phyloP scores from a whole-genome alignment of 1,140 invertebrate species.

The Agraylea sexmaculata region DNA sequence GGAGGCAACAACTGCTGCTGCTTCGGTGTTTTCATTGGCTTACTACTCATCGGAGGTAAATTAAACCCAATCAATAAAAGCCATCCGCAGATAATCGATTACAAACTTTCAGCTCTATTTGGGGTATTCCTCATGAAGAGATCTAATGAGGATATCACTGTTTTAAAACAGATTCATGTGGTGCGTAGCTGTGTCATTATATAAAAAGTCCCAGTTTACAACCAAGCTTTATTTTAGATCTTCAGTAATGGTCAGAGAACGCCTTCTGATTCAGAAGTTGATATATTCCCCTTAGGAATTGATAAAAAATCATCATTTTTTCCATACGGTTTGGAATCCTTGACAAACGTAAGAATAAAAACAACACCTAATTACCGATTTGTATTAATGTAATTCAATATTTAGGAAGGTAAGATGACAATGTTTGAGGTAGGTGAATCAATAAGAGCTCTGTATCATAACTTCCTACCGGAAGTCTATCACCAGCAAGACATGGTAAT shows the following conservation, averaged over 20 bases:
- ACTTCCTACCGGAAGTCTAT: conserved; percentile 15
- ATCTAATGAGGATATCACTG: conserved; percentile 31
- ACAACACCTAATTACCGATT: neutral
- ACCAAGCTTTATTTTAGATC: too few species aligned
- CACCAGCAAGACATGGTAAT: conserved; percentile 29
- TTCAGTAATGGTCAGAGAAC: conserved; percentile 45
- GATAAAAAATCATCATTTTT: conserved; percentile 33
- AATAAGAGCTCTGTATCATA: conserved; percentile 15
- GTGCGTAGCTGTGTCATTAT: too few species aligned
- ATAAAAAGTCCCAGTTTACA: too few species aligned
- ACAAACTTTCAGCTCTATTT: conserved; percentile 29
- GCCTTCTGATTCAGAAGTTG: conserved; percentile 33
- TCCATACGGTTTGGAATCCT: conserved; percentile 37
- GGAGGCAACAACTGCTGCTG: conserved; percentile 37
- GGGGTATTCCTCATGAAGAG: conserved; percentile 38
- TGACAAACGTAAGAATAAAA: conserved; percentile 39
- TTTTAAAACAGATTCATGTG: conserved; percentile 38
- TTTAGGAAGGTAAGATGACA: conserved; percentile 18
- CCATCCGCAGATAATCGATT: neutral
- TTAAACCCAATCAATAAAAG: conserved; percentile 5
- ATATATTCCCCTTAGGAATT: conserved; percentile 33
- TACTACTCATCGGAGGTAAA: conserved; percentile 38
- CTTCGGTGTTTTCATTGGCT: conserved; percentile 38
- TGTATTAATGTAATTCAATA: too few species aligned
- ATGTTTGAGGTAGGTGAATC: conserved; percentile 16